A percentile compares a stretch with the other conserved stretches of the same genome.
These are phyloP conservation scores for Eulimnadia texana DNA, from an alignment of 1,140 invertebrate genomes.

Conservation along the genomic window DNA sequence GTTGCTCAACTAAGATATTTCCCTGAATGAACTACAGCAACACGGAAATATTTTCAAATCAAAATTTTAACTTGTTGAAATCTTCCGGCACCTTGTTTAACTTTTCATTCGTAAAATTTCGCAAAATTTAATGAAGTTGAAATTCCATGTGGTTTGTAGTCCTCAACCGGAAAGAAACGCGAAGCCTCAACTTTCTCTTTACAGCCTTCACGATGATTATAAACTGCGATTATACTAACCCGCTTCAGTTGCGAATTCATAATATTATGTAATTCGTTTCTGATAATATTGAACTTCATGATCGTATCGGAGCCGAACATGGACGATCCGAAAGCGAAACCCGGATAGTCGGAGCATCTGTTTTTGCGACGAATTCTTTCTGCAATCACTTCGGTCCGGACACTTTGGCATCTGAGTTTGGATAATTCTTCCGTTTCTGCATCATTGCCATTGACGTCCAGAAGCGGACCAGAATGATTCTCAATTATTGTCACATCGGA, in stretches of 20 bases:
- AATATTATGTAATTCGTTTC: slow-evolving; percentile 93
- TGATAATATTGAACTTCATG: slow-evolving; percentile 94
- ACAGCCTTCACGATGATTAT: no score
- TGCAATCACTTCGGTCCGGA: slow-evolving; percentile 68
- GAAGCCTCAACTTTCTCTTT: no score
- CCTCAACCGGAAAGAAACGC: no score
- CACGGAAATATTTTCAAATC: no score
- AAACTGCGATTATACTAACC: no score
- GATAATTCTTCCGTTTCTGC: slow-evolving; percentile 51
- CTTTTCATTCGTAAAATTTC: no score
- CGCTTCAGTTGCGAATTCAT: slow-evolving; percentile 88
- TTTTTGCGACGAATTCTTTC: slow-evolving; percentile 56
- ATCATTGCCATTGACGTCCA: slow-evolving; percentile 29
- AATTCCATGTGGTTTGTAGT: no score
- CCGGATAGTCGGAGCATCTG: slow-evolving; percentile 78
- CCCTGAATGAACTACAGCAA: no score
- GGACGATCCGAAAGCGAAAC: slow-evolving; percentile 72
- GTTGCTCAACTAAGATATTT: no score
- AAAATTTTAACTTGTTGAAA: no score
- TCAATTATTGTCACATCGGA: slow-evolving; percentile 16
- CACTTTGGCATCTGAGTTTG: slow-evolving; percentile 67
- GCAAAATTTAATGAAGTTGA: no score
- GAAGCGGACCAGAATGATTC: slow-evolving; percentile 36
- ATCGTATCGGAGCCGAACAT: slow-evolving; percentile 92
- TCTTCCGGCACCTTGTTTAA: no score